These are phyloP conservation scores for Corythaeola cristata DNA, from an alignment of 2,113 vertebrate species.

Conservation along the genomic window DNA sequence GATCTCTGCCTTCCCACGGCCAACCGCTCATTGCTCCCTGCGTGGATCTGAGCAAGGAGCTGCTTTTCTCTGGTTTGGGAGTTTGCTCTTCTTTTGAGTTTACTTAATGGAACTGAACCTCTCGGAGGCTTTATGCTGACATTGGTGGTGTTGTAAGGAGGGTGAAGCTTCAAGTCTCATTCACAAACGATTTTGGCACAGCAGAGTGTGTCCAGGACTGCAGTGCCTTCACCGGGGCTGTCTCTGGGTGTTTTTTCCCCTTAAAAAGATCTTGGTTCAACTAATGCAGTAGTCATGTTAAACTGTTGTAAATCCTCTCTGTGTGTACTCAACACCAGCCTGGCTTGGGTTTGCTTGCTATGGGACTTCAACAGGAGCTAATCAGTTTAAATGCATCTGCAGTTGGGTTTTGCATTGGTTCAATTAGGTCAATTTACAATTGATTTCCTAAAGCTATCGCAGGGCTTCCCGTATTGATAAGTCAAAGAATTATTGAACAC, in stretches of 20 bases:
- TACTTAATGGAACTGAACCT: background rate
- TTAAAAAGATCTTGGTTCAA: background rate
- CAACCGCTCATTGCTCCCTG: background rate
- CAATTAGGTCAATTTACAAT: constrained; percentile 1
- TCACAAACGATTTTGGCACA: background rate
- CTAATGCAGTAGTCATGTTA: background rate
- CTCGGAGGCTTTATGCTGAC: background rate
- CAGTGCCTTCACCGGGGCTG: background rate
- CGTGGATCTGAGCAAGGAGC: rapidly evolving
- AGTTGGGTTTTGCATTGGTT: background rate
- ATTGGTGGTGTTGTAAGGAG: background rate
- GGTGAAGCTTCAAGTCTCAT: background rate
- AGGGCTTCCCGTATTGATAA: background rate
- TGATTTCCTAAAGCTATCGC: background rate
- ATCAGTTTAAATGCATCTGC: background rate
- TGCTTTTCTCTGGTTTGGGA: background rate
- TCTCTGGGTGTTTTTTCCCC: background rate
- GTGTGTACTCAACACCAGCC: background rate
- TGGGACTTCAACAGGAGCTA: background rate
- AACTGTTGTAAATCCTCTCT: background rate
- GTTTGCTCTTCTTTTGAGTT: background rate
- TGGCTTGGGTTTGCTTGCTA: background rate
- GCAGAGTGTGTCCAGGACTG: background rate
- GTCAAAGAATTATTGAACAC: background rate
- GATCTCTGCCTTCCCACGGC: background rate